These are phyloP conservation scores for Rhopalosiphum padi DNA, from an alignment of 1,140 invertebrate species.

Conservation along the genomic window DNA sequence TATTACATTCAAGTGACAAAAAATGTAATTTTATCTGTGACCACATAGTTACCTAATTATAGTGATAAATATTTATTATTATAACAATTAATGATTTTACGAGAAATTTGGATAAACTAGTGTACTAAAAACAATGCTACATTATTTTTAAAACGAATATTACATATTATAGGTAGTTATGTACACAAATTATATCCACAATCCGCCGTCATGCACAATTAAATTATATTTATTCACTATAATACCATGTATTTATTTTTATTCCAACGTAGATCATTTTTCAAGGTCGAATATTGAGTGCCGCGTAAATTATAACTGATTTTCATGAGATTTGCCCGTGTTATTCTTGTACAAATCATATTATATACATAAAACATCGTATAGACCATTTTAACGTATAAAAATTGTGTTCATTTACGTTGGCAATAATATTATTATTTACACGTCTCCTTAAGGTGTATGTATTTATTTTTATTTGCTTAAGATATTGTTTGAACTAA, in stretches of 20 bases:
- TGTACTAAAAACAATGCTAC: neutral
- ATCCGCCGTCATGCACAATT: slow-evolving; percentile 11
- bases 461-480: neutral
- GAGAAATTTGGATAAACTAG: neutral
- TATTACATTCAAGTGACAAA: neutral
- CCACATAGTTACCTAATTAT: neutral
- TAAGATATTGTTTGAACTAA: neutral
- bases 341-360: neutral
- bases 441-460: neutral
- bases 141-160: neutral
- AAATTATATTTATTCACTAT: slow-evolving; percentile 19
- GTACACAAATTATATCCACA: neutral
- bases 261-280: neutral
- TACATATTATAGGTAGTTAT: neutral
- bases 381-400: neutral
- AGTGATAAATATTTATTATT: neutral
- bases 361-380: neutral
- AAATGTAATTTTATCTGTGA: neutral
- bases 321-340: neutral
- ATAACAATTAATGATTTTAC: neutral
- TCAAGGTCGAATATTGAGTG: neutral
- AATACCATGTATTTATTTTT: neutral
- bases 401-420: neutral
- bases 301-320: neutral
- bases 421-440: neutral